phyloP scores from a whole-genome alignment of 2,888 invertebrate genomes.

The Thera britannica region DNA sequence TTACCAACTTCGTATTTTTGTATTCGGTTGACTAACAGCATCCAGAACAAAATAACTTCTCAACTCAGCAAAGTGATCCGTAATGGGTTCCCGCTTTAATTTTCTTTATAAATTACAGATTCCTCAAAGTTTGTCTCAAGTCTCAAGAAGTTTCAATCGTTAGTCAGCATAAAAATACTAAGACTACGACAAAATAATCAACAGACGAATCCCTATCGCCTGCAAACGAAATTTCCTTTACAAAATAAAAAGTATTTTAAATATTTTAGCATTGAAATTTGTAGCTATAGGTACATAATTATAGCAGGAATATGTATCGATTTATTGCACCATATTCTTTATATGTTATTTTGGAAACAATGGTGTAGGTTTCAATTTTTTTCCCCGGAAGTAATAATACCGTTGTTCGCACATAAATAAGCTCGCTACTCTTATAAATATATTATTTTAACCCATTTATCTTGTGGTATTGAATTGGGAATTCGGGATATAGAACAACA shows the following conservation, averaged over 20 bases:
- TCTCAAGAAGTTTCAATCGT: no score
- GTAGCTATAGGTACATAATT: no score
- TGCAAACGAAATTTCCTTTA: no score
- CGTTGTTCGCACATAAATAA: constrained; percentile 47
- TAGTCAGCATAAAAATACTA: no score
- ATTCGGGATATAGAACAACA: constrained; percentile 44
- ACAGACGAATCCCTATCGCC: no score
- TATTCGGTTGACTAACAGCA: background rate
- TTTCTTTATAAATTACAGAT: background rate
- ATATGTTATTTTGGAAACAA: background rate
- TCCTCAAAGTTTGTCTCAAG: background rate
- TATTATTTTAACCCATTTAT: constrained; percentile 44
- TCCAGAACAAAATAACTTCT: constrained; percentile 11
- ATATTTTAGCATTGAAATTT: no score
- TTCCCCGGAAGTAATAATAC: constrained; percentile 26
- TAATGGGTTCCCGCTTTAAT: background rate
- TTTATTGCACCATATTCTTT: no score
- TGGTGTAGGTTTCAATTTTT: background rate
- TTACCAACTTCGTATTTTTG: background rate
- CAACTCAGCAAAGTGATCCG: constrained; percentile 2
- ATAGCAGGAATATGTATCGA: no score
- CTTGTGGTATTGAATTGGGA: constrained; percentile 39
- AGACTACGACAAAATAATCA: no score
- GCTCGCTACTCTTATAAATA: constrained; percentile 47
- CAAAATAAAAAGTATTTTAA: no score